Percentiles rank a stretch among this genome's conserved stretches.
Conservation (phyloP, 2,888 invertebrate genomes). For the Microlaimidae sp. region DNA sequence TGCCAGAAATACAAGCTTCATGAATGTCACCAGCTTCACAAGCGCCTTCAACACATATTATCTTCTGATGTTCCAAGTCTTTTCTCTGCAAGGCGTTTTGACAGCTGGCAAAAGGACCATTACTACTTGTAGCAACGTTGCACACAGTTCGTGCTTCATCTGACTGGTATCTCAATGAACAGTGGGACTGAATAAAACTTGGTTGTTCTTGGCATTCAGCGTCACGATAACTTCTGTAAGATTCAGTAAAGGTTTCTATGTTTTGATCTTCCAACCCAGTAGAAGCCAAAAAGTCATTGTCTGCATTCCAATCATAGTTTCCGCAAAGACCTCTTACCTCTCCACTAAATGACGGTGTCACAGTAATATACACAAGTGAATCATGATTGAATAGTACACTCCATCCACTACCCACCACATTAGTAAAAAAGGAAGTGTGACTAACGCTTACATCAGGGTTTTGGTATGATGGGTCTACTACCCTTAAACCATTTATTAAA, state of each 20-base stretch:
- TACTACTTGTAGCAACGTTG: not conserved
- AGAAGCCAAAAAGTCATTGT: constrained; percentile 68
- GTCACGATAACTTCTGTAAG: constrained; percentile 12
- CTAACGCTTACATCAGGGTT: not conserved
- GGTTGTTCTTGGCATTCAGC: too few relatives aligned
- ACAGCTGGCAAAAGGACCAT: constrained; percentile 13
- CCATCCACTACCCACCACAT: constrained; percentile 8
- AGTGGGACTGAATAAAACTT: too few relatives aligned
- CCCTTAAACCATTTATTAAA: constrained; percentile 4
- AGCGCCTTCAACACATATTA: constrained; percentile 11
- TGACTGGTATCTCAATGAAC: too few relatives aligned
- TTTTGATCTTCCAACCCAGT: constrained; percentile 46
- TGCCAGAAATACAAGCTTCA: too few relatives aligned
- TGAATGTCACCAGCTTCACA: constrained; percentile 5
- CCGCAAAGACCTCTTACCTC: constrained; percentile 68
- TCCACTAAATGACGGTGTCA: too few relatives aligned
- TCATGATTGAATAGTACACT: constrained; percentile 8
- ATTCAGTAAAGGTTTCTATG: constrained; percentile 34
- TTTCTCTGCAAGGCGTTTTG: not conserved
- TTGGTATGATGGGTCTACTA: not conserved
- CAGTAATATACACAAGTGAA: constrained; percentile 7
- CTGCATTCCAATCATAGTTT: constrained; percentile 64
- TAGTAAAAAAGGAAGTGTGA: constrained; percentile 3
- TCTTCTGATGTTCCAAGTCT: too few relatives aligned
- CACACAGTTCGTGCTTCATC: too few relatives aligned